A percentile compares a stretch with the other conserved stretches of the same genome.
Evolutionary conservation across 2,888 invertebrate species (phyloP).

Genomic region (Pocota personata): DNA sequence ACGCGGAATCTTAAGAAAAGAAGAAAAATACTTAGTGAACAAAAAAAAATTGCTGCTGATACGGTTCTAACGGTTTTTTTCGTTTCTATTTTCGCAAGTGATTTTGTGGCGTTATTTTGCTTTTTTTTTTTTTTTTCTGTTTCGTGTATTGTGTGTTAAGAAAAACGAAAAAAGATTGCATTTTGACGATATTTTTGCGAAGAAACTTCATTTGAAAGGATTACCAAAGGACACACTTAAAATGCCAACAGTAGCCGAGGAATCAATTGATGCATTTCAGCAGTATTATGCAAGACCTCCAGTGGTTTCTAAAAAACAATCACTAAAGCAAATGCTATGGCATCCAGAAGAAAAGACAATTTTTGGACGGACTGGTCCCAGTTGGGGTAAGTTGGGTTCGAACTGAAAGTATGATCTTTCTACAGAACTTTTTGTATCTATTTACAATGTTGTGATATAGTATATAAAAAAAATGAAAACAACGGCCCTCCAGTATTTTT

Average conservation of each 20-base stretch:
- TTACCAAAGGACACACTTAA: slow-evolving; percentile 39
- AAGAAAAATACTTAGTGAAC: slow-evolving; percentile 25
- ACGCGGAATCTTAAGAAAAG: slow-evolving; percentile 55
- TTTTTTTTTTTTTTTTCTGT: not conserved
- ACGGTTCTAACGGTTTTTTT: slow-evolving; percentile 17
- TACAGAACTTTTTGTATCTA: too few species aligned
- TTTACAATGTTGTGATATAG: too few species aligned
- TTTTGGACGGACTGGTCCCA: slow-evolving; percentile 90
- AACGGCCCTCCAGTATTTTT: too few species aligned
- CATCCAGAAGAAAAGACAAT: slow-evolving; percentile 89
- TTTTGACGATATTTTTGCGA: not conserved
- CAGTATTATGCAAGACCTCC: slow-evolving; percentile 87
- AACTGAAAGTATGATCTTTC: too few species aligned
- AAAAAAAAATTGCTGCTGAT: slow-evolving; percentile 27
- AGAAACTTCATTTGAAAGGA: slow-evolving; percentile 14
- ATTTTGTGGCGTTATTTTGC: slow-evolving; percentile 6
- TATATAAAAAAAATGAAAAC: too few species aligned
- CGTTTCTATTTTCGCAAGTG: slow-evolving; percentile 1
- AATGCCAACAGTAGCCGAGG: slow-evolving; percentile 83
- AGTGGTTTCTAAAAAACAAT: slow-evolving; percentile 85
- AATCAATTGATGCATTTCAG: slow-evolving; percentile 85
- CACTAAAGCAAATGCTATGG: slow-evolving; percentile 88
- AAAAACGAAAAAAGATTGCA: not conserved
- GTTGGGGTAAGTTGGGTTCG: slow-evolving; percentile 90
- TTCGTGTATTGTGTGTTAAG: not conserved